A percentile compares a stretch with the other conserved stretches of the same genome.
Evolutionary conservation across 2,113 vertebrate species (phyloP).

Genomic region (Synodontis membranacea): DNA sequence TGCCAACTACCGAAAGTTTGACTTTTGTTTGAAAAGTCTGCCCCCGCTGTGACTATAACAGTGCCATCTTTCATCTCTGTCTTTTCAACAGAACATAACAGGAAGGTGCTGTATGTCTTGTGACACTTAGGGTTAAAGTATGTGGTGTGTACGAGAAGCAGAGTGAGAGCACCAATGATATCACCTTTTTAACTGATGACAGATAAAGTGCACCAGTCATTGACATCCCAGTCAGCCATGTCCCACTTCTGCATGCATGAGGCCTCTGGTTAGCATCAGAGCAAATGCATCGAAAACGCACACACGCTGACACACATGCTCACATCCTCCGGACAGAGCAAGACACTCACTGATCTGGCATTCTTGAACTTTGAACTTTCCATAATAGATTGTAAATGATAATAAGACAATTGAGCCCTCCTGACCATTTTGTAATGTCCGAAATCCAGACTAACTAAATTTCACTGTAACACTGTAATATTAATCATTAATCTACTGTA

Average conservation of each 20-base stretch:
- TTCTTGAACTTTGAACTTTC: constrained; percentile 4
- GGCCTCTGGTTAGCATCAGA: constrained; percentile 54
- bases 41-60: neutral
- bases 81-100: constrained; percentile 16
- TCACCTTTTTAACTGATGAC: constrained; percentile 61
- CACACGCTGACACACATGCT: constrained; percentile 22
- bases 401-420: neutral
- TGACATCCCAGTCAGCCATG: constrained; percentile 41
- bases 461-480: neutral
- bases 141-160: constrained; percentile 43
- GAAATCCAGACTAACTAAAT: neutral
- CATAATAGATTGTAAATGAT: neutral
- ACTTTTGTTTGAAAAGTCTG: neutral
- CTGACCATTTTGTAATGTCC: neutral
- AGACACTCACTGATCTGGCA: neutral
- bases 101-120: constrained; percentile 42
- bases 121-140: constrained; percentile 41
- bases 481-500: neutral
- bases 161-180: constrained; percentile 51
- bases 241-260: constrained; percentile 17
- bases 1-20: neutral
- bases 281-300: constrained; percentile 29
- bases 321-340: constrained; percentile 19
- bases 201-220: constrained; percentile 53
- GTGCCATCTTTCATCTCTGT: constrained; percentile 16